phyloP scores from a whole-genome alignment of 2,888 invertebrate species.

The Zaprionus obscuricornis region DNA sequence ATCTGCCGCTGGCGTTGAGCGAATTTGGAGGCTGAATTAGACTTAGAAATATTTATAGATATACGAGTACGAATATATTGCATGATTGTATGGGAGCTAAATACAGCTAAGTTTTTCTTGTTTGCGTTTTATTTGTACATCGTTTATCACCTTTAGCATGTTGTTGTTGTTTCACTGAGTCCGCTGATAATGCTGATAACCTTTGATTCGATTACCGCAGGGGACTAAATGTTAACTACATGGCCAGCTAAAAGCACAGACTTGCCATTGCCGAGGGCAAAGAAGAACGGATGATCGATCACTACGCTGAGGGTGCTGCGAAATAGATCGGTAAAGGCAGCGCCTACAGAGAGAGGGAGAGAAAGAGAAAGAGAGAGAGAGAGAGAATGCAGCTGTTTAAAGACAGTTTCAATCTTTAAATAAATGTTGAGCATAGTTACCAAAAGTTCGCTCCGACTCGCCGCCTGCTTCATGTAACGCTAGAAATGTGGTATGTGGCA shows the following conservation, averaged over 20 bases:
- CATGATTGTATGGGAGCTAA: not conserved
- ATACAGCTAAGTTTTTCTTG: slow-evolving; percentile 16
- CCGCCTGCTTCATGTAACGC: slow-evolving; percentile 55
- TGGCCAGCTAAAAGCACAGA: slow-evolving; percentile 64
- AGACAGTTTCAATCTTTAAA: not conserved
- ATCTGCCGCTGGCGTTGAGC: slow-evolving; percentile 21
- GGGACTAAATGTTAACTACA: slow-evolving; percentile 55
- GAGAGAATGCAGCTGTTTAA: slow-evolving; percentile 35
- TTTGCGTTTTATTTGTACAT: slow-evolving; percentile 50
- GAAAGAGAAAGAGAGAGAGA: not conserved
- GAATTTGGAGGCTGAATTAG: slow-evolving; percentile 32
- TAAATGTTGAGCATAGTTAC: slow-evolving; percentile 43
- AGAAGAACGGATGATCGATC: slow-evolving; percentile 77
- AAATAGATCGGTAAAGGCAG: slow-evolving; percentile 62
- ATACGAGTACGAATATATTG: not conserved
- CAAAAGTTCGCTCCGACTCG: slow-evolving; percentile 36
- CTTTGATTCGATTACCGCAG: slow-evolving; percentile 3
- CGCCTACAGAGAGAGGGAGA: slow-evolving; percentile 17
- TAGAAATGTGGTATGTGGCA: slow-evolving; percentile 53
- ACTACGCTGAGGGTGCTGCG: slow-evolving; percentile 56
- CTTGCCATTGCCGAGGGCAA: slow-evolving; percentile 56
- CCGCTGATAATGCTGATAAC: slow-evolving; percentile 64
- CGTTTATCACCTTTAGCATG: slow-evolving; percentile 60
- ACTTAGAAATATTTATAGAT: slow-evolving; percentile 14
- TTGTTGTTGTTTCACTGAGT: slow-evolving; percentile 25